Evolutionary conservation across 2,113 vertebrate genomes (phyloP).

Genomic region (Nothoprocta perdicaria): DNA sequence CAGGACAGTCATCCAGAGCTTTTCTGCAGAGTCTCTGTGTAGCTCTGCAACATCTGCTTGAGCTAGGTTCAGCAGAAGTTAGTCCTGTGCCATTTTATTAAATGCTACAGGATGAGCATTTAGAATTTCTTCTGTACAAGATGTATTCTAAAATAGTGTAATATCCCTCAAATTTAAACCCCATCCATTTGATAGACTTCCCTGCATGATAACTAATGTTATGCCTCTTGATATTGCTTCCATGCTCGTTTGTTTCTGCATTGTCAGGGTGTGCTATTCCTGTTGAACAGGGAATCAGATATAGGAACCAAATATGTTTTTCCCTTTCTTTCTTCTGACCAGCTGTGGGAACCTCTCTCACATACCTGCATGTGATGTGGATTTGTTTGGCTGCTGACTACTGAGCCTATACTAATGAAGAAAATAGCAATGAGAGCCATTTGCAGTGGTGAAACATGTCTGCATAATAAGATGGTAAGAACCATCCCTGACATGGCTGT

Average conservation of each 20-base stretch:
- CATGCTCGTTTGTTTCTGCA: neutral
- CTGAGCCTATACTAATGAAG: no score
- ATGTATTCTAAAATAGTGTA: neutral
- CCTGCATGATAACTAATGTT: neutral
- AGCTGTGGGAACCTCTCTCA: neutral
- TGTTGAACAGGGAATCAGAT: neutral
- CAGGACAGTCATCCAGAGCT: neutral
- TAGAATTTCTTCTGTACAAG: neutral
- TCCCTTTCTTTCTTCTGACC: neutral
- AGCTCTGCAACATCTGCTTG: conserved; percentile 5
- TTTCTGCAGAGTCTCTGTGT: neutral
- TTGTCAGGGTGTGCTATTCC: neutral
- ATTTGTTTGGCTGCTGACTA: no score
- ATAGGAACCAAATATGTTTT: neutral
- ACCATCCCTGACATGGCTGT: no score
- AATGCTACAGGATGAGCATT: neutral
- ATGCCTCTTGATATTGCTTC: neutral
- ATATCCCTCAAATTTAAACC: neutral
- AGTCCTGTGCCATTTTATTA: neutral
- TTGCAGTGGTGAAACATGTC: no score
- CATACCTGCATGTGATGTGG: no score
- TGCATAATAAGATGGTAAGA: no score
- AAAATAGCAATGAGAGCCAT: no score
- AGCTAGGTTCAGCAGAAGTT: neutral
- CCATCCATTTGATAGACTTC: neutral